Percentiles rank a stretch among this genome's conserved stretches.
phyloP scores from a whole-genome alignment of 2,113 vertebrate genomes.

The Verasper variegatus region DNA sequence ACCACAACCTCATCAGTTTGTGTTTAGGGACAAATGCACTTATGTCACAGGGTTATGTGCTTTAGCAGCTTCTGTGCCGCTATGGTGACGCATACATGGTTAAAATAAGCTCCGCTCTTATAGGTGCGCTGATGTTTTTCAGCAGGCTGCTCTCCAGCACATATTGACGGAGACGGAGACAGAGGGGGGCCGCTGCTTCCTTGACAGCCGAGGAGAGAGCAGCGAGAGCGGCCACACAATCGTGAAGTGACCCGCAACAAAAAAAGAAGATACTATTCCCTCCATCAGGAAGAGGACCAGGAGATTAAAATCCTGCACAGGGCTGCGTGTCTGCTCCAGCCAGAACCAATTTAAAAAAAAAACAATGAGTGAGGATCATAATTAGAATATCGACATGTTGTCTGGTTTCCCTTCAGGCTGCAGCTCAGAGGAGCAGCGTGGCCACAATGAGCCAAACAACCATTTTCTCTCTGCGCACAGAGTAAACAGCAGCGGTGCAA shows the following conservation, averaged over 20 bases:
- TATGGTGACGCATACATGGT: conserved; percentile 35
- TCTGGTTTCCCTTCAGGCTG: conserved; percentile 11
- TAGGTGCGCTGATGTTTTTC: conserved; percentile 34
- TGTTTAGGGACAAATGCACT: too few species aligned
- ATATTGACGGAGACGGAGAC: background rate
- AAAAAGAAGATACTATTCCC: background rate
- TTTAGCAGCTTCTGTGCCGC: background rate
- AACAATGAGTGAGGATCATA: background rate
- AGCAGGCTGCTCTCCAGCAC: too few species aligned
- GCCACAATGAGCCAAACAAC: conserved; percentile 8
- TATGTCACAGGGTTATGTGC: too few species aligned
- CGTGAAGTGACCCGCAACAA: conserved; percentile 30
- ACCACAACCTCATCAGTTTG: too few species aligned
- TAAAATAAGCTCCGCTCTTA: conserved; percentile 11
- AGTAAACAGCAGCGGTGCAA: conserved; percentile 31
- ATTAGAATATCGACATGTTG: conserved; percentile 29
- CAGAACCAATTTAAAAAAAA: background rate
- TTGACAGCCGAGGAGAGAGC: conserved; percentile 65
- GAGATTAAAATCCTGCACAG: background rate
- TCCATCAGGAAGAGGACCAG: conserved; percentile 35
- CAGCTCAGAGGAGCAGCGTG: conserved; percentile 34
- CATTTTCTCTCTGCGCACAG: conserved; percentile 28
- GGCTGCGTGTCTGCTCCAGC: background rate
- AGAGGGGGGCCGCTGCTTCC: conserved; percentile 55
- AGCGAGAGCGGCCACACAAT: conserved; percentile 57